Conservation (phyloP, 1,140 invertebrate species). For the Mycetomoellerius zeteki region DNA sequence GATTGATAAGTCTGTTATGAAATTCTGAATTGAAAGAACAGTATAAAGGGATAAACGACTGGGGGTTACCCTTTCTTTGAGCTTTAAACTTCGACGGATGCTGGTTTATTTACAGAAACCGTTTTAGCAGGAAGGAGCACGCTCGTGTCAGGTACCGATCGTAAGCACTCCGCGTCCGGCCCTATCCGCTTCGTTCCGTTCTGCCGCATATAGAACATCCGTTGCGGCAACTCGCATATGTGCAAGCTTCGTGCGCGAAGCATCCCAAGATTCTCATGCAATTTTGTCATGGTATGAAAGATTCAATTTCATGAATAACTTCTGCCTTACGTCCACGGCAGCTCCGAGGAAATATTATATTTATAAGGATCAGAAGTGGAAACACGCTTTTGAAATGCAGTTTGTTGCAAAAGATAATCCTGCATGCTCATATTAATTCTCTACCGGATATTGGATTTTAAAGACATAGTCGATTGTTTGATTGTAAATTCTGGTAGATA, state of each 20-base stretch:
- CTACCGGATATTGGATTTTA: no score
- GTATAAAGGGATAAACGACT: background rate
- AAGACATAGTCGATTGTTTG: no score
- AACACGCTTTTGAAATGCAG: no score
- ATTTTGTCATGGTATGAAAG: constrained; percentile 10
- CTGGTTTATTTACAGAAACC: constrained; percentile 75
- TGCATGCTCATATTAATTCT: no score
- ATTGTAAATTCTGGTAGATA: no score
- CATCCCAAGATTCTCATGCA: constrained; percentile 10
- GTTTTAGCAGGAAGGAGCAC: constrained; percentile 70
- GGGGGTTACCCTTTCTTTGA: constrained; percentile 1
- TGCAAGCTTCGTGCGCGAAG: constrained; percentile 14
- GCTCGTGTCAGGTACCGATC: constrained; percentile 71
- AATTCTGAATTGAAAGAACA: constrained; percentile 9
- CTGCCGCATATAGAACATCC: constrained; percentile 80
- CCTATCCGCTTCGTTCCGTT: constrained; percentile 56
- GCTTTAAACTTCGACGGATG: constrained; percentile 58
- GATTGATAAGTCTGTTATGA: background rate
- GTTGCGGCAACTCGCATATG: constrained; percentile 49
- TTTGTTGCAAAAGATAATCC: no score
- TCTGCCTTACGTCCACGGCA: background rate
- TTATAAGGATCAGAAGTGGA: background rate
- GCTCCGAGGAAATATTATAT: background rate
- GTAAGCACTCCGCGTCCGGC: constrained; percentile 74
- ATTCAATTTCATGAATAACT: constrained; percentile 24